Evolutionary conservation across 2,888 invertebrate species (phyloP).

Genomic region (Gandaritis pyraliata): DNA sequence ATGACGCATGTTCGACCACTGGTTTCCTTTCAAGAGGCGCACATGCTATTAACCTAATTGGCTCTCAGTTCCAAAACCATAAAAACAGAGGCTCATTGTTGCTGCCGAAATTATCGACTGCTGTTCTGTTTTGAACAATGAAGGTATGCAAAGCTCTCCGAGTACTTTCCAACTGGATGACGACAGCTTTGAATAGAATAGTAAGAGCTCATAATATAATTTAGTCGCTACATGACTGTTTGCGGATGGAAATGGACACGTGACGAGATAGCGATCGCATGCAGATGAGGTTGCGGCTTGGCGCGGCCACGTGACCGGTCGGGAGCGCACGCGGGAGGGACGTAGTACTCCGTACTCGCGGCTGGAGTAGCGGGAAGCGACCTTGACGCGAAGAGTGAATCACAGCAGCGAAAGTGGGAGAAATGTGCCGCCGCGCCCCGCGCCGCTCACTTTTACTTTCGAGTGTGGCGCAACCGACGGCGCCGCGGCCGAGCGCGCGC

Average conservation of each 20-base stretch:
- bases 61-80: constrained; percentile 22
- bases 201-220: constrained; percentile 14
- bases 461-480: constrained; percentile 81
- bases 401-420: constrained; percentile 84
- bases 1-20: background rate
- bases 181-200: constrained; percentile 25
- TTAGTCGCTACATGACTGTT: constrained; percentile 16
- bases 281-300: constrained; percentile 37
- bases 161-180: constrained; percentile 18
- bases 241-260: constrained; percentile 27
- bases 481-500: constrained; percentile 74
- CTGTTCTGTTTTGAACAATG: constrained; percentile 26
- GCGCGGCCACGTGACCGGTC: constrained; percentile 43
- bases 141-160: constrained; percentile 19
- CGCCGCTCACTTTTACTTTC: constrained; percentile 83
- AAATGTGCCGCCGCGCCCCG: constrained; percentile 79
- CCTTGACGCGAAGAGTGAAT: constrained; percentile 78
- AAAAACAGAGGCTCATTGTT: constrained; percentile 28
- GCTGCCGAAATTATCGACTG: constrained; percentile 18
- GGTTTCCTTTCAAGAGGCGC: constrained; percentile 15
- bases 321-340: constrained; percentile 49
- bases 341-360: constrained; percentile 33
- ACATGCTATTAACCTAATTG: constrained; percentile 15
- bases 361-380: constrained; percentile 77
- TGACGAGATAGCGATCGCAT: constrained; percentile 32